Percentiles rank a stretch among this genome's conserved stretches.
phyloP scores from a whole-genome alignment of 2,113 vertebrate genomes.

The Spermophilus dauricus region DNA sequence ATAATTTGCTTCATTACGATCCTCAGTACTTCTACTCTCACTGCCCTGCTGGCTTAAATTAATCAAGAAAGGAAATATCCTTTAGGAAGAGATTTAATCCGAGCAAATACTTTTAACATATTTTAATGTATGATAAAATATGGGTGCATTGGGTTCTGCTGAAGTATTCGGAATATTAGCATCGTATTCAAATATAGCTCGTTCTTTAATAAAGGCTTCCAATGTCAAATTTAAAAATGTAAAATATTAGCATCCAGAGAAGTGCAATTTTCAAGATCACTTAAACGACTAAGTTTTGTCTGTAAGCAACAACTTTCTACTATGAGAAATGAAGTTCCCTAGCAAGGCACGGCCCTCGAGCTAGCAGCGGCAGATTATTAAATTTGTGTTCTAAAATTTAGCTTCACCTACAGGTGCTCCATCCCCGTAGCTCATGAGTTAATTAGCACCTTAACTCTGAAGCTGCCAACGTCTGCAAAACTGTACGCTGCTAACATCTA shows the following conservation, averaged over 20 bases:
- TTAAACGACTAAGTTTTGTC: not conserved
- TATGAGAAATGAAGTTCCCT: not conserved
- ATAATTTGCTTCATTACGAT: no score
- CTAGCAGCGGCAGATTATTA: not conserved
- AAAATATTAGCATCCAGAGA: not conserved
- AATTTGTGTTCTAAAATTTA: not conserved
- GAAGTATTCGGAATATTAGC: not conserved
- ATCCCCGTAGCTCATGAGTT: slow-evolving; percentile 48
- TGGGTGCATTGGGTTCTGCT: not conserved
- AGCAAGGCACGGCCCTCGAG: not conserved
- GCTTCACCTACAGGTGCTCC: slow-evolving; percentile 46
- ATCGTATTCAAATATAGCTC: not conserved
- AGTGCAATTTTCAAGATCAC: not conserved
- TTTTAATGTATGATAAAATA: slow-evolving; percentile 3
- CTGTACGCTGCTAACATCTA: slow-evolving; percentile 59
- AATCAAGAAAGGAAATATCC: not conserved
- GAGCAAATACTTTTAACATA: not conserved
- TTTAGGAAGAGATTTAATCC: not conserved
- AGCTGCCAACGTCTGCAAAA: slow-evolving; percentile 44
- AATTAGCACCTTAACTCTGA: slow-evolving; percentile 75
- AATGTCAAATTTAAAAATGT: not conserved
- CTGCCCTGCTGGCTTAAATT: not conserved
- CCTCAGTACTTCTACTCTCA: no score
- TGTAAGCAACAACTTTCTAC: not conserved
- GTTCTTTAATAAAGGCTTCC: not conserved